These are phyloP conservation scores for Melitaea athalia DNA, from an alignment of 2,888 invertebrate species.

Conservation along the genomic window DNA sequence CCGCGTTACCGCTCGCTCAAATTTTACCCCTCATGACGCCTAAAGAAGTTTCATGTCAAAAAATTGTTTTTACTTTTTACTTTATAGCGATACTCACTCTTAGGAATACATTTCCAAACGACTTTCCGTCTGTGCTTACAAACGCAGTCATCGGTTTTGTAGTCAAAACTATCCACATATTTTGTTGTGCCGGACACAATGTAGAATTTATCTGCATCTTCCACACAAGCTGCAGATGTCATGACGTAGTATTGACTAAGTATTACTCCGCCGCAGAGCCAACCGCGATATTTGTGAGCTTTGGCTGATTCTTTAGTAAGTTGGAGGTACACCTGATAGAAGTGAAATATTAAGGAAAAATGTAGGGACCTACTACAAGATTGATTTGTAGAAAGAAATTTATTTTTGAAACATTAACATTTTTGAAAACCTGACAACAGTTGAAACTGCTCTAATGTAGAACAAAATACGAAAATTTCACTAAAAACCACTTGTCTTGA, in stretches of 20 bases:
- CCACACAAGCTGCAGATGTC: conserved; percentile 75
- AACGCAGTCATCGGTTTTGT: conserved; percentile 65
- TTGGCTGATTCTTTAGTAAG: conserved; percentile 74
- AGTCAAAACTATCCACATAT: conserved; percentile 71
- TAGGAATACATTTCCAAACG: conserved; percentile 77
- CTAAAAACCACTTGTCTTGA: too few relatives aligned
- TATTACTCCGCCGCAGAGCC: conserved; percentile 75
- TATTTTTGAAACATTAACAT: too few relatives aligned
- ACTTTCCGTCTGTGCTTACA: conserved; percentile 69
- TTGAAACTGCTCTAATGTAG: background rate
- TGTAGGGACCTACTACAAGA: background rate
- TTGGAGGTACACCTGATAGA: conserved; percentile 68
- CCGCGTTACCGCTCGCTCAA: too few relatives aligned
- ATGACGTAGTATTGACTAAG: conserved; percentile 66
- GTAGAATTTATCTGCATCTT: conserved; percentile 75
- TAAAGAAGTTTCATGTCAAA: background rate
- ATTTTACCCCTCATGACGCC: too few relatives aligned
- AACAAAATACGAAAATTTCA: too few relatives aligned
- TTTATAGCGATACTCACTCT: conserved; percentile 58
- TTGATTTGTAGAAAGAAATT: background rate
- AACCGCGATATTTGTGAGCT: conserved; percentile 72
- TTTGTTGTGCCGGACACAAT: conserved; percentile 72
- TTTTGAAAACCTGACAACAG: too few relatives aligned
- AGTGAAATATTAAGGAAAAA: background rate
- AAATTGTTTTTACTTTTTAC: background rate